Evolutionary conservation across 2,888 invertebrate genomes (phyloP), one percentile per base, ranked within the genome.

Genomic region (Pyralis farinalis): DNA sequence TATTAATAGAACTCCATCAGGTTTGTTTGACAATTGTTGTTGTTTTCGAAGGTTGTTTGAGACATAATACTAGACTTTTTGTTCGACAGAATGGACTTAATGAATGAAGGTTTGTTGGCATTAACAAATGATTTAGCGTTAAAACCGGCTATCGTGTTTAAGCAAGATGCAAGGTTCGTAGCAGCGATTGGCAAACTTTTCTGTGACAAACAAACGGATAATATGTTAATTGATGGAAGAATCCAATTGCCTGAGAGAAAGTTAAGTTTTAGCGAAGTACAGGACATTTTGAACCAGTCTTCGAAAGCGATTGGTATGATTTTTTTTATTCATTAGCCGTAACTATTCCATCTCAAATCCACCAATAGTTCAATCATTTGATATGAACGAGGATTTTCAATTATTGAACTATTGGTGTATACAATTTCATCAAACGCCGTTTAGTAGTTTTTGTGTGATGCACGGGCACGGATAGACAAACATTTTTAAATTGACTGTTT

Each of bases 21-120:
- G 67, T 71, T 71, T 73, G 73, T 79, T 79, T 78, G 75, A 75
- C 78, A 81, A 81, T 82, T 78, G 78, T 70, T 65, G 25, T 4
- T 59, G 57, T 68, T 69, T 66, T 72, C 58, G 74, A 77, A 25
- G 5, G 25, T 25, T 16, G 16, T 16, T 16, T 16, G 21, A 25
- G 25, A 25, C 25, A 25, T 25, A 7, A n/a, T n/a, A n/a, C 16
- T 3, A 16, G 4, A 16, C 16, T 25, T 25, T 25, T 25, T 25
- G n/a, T 25, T 25, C 25, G 25, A 58, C 61, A 76, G 72, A 57
- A 84, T 86, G 82, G 78, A 86, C 44, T 64, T 79, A 61, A 74
- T 83, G 69, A 84, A 83, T 70, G 72, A 63, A 47, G 74, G 78
- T 47, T 60, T 72, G 44, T 66, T 60, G 58, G 63, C 52, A 47